A percentile compares a stretch with the other conserved stretches of the same genome.
Evolutionary conservation across 2,797 vertebrate species (phyloP).

Genomic region (Gastrophryne carolinensis): DNA sequence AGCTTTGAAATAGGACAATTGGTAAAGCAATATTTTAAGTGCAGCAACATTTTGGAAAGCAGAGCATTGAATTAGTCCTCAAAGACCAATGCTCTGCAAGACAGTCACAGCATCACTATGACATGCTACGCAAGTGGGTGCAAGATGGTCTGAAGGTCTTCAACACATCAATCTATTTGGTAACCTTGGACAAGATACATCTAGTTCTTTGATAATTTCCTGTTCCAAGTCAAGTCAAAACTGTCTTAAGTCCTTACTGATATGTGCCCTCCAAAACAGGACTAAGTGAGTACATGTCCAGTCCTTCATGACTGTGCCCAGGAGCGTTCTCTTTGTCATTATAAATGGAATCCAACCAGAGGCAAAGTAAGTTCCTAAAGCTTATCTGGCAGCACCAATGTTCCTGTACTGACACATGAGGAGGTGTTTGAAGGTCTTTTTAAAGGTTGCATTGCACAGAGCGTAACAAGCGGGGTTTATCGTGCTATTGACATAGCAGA

Average conservation of each 20-base stretch:
- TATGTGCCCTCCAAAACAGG: constrained; percentile 1
- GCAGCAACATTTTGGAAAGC: neutral
- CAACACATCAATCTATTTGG: neutral
- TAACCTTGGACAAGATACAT: neutral
- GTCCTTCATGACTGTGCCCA: no score
- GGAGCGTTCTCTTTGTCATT: neutral
- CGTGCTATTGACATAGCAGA: constrained; percentile 89
- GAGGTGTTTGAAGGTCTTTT: constrained; percentile 93
- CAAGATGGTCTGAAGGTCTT: neutral
- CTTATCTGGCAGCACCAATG: constrained; percentile 81
- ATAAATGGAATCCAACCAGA: neutral
- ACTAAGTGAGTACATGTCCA: no score
- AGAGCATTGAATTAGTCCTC: neutral
- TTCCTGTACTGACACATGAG: constrained; percentile 96
- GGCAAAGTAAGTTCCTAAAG: constrained; percentile 49
- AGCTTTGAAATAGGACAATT: neutral
- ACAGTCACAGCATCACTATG: neutral
- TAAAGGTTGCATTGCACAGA: constrained; percentile 87
- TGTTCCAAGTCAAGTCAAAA: neutral
- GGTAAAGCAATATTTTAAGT: neutral
- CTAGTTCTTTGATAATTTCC: neutral
- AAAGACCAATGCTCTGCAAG: neutral
- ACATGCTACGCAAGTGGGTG: neutral
- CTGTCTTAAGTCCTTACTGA: neutral
- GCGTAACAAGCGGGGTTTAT: constrained; percentile 90